These are phyloP conservation scores for Gymnogyps californianus DNA, from an alignment of 2,113 vertebrate species.

Conservation along the genomic window DNA sequence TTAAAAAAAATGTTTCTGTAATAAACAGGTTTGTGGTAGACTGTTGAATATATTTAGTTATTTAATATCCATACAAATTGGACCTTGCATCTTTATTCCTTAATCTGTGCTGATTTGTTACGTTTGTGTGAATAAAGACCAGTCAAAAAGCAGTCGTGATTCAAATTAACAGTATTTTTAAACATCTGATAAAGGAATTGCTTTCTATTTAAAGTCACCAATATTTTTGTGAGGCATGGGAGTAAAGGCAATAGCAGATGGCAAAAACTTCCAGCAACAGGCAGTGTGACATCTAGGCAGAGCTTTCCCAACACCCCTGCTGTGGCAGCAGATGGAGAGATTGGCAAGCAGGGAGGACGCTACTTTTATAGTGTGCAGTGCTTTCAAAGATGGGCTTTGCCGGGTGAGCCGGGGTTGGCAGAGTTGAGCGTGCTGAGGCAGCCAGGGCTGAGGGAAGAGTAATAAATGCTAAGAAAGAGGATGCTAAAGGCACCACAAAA, in stretches of 20 bases:
- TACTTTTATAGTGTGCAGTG: background rate
- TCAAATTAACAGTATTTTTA: background rate
- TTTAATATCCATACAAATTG: background rate
- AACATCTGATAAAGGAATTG: background rate
- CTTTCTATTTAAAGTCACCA: background rate
- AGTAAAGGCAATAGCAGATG: background rate
- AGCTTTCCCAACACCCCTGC: background rate
- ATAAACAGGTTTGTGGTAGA: background rate
- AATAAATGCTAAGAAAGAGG: background rate
- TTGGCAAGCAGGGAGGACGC: background rate
- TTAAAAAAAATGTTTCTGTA: background rate
- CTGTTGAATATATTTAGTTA: background rate
- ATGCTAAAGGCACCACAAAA: background rate
- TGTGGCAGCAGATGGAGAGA: slow-evolving; percentile 26
- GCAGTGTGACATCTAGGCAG: background rate
- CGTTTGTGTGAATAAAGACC: background rate
- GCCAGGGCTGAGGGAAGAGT: background rate
- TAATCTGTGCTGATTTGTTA: background rate
- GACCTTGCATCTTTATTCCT: background rate
- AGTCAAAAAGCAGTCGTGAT: background rate
- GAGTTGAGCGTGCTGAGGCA: rapidly evolving
- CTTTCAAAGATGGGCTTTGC: background rate
- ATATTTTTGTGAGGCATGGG: background rate
- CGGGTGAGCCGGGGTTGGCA: background rate
- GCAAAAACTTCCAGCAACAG: slow-evolving; percentile 12